A percentile compares a stretch with the other conserved stretches of the same genome.
phyloP scores from a whole-genome alignment of 2,113 vertebrate genomes.

The Turnix velox region DNA sequence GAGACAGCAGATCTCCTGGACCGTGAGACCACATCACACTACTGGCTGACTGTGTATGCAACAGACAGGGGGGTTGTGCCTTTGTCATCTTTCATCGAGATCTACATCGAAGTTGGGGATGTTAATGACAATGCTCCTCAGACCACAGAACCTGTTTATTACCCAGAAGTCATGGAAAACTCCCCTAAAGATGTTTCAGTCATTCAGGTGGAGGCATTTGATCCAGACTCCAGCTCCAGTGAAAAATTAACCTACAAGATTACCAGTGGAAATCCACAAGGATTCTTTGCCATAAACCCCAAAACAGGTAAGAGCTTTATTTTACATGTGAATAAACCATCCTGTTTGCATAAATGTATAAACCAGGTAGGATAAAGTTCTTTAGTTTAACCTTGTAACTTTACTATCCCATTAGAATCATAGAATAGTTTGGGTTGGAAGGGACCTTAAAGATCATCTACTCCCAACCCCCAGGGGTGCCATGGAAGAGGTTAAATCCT shows the following conservation, averaged over 20 bases:
- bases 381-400: not conserved
- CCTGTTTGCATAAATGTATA: not conserved
- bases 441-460: too few relatives aligned
- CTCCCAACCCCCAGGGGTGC: too few relatives aligned
- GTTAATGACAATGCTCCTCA: constrained; percentile 96
- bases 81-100: constrained; percentile 87
- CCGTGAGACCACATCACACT: constrained; percentile 87
- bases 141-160: constrained; percentile 92
- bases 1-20: constrained; percentile 87
- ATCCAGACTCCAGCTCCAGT: constrained; percentile 87
- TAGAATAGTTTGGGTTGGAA: too few relatives aligned
- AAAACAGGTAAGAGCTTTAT: constrained; percentile 83
- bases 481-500: too few relatives aligned
- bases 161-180: constrained; percentile 92
- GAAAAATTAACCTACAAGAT: constrained; percentile 91
- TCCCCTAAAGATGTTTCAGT: constrained; percentile 93
- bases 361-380: not conserved
- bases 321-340: not conserved
- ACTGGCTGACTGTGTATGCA: constrained; percentile 97
- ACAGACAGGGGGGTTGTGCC: constrained; percentile 89
- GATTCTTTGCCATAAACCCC: constrained; percentile 90
- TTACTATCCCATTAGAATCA: too few relatives aligned
- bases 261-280: constrained; percentile 96
- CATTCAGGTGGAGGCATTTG: constrained; percentile 89
- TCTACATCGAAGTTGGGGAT: constrained; percentile 92